These are phyloP conservation scores for Calameuta pallipes DNA, from an alignment of 2,888 invertebrate genomes.

Conservation along the genomic window DNA sequence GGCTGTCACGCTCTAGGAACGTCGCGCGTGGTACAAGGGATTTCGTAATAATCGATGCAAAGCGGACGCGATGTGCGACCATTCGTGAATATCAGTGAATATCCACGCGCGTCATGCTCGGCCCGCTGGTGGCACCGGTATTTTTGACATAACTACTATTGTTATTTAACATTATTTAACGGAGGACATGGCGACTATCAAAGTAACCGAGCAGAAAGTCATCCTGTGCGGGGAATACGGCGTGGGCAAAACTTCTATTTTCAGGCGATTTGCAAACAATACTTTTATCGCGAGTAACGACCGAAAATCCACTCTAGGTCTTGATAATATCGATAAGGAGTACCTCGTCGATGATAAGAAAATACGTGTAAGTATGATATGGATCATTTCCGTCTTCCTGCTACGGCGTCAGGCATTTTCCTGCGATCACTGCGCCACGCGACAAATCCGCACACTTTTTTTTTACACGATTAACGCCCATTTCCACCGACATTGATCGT, in stretches of 20 bases:
- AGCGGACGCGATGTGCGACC: too few relatives aligned
- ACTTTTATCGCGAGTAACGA: constrained; percentile 87
- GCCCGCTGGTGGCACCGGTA: too few relatives aligned
- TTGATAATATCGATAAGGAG: constrained; percentile 89
- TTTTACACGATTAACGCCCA: too few relatives aligned
- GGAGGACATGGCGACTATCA: constrained; percentile 80
- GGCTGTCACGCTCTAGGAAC: too few relatives aligned
- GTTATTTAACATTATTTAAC: constrained; percentile 9
- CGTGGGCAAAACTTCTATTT: constrained; percentile 94
- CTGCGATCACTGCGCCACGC: too few relatives aligned
- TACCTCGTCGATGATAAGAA: constrained; percentile 81
- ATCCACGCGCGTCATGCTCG: too few relatives aligned
- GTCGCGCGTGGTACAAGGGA: too few relatives aligned
- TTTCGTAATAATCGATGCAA: too few relatives aligned
- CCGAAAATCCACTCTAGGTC: constrained; percentile 87
- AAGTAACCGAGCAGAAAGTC: constrained; percentile 89
- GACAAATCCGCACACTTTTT: too few relatives aligned
- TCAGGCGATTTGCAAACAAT: constrained; percentile 90
- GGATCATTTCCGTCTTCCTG: neutral
- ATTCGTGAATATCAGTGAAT: too few relatives aligned
- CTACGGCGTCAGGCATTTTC: neutral
- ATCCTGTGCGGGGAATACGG: constrained; percentile 96
- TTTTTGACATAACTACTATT: neutral
- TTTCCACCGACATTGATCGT: too few relatives aligned
- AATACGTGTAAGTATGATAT: constrained; percentile 75